Evolutionary conservation across 2,888 invertebrate species (phyloP).

Genomic region (Drosophila merina): DNA sequence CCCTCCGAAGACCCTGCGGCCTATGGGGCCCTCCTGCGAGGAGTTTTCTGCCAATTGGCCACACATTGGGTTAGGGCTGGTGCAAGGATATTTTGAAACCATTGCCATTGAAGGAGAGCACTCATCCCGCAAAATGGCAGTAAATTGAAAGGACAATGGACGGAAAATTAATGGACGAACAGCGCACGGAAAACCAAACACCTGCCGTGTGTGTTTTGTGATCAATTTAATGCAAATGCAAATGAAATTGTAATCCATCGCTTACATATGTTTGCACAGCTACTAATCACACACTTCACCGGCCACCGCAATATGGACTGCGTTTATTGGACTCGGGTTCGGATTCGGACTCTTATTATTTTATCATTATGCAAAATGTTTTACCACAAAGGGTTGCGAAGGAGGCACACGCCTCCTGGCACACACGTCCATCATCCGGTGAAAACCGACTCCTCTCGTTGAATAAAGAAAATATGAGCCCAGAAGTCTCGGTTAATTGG

Average conservation of each 20-base stretch:
- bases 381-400: too few species aligned
- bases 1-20: constrained; percentile 10
- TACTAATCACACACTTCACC: background rate
- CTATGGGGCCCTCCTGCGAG: background rate
- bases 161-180: too few species aligned
- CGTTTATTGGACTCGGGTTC: background rate
- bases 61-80: background rate
- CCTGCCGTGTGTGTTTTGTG: background rate
- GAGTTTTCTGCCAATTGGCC: constrained; percentile 29
- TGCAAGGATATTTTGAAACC: background rate
- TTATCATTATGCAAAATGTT: background rate
- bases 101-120: too few species aligned
- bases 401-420: too few species aligned
- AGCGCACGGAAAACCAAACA: background rate
- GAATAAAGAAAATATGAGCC: too few species aligned
- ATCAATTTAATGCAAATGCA: constrained; percentile 4
- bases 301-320: background rate
- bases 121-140: background rate
- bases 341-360: background rate
- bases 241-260: constrained; percentile 9
- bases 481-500: too few species aligned
- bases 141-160: background rate
- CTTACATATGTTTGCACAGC: background rate
- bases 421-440: too few species aligned
- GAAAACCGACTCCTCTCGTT: too few species aligned